phyloP scores from a whole-genome alignment of 1,140 invertebrate species.

The Papilio glaucus region DNA sequence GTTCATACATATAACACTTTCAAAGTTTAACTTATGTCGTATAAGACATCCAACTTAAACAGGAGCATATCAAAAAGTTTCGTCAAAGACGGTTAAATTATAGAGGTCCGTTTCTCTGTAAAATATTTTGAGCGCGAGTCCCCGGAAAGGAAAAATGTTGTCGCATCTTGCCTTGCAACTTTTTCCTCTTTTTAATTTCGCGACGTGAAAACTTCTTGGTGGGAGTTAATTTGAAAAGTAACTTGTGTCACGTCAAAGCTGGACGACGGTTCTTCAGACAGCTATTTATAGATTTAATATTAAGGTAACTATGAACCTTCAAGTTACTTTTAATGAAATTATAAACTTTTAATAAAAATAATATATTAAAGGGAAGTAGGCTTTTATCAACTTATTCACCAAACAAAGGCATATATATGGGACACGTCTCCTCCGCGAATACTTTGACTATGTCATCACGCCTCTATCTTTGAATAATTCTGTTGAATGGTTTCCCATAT shows the following conservation, averaged over 20 bases:
- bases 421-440: no score
- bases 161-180: neutral
- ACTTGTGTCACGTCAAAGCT: neutral
- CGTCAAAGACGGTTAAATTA: conserved; percentile 23
- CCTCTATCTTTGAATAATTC: no score
- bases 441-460: no score
- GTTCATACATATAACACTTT: neutral
- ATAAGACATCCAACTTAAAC: neutral
- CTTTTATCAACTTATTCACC: no score
- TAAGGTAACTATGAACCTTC: no score
- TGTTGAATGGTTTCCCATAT: no score
- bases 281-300: no score
- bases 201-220: neutral
- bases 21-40: conserved; percentile 5
- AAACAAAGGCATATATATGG: no score
- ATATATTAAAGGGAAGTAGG: no score
- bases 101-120: conserved; percentile 7
- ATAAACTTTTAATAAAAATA: no score
- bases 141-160: conserved; percentile 17
- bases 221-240: conserved; percentile 13
- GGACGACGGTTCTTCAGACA: neutral
- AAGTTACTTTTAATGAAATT: no score
- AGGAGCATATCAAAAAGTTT: conserved; percentile 13
- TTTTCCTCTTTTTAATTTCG: conserved; percentile 22
- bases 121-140: neutral